phyloP scores from a whole-genome alignment of 2,888 invertebrate genomes.

The Branchipolynoe longqiensis region DNA sequence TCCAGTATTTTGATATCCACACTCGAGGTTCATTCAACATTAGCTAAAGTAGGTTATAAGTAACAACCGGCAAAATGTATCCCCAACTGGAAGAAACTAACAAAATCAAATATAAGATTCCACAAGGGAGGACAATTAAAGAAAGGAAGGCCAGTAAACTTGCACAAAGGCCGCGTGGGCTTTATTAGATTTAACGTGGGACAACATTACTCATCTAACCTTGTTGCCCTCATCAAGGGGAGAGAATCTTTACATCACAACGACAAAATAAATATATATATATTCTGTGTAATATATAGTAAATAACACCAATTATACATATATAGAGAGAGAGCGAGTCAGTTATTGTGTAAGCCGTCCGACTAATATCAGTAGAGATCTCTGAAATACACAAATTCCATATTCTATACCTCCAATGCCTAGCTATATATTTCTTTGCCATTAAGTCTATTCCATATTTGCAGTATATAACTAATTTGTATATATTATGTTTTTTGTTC shows the following conservation, averaged over 20 bases:
- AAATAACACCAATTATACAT: conserved; percentile 47
- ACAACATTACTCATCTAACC: conserved; percentile 42
- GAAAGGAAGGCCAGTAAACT: conserved; percentile 5
- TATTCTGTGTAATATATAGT: conserved; percentile 50
- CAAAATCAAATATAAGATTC: too few species aligned
- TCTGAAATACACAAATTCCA: conserved; percentile 5
- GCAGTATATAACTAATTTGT: not conserved
- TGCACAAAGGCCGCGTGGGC: conserved; percentile 48
- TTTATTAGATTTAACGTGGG: conserved; percentile 30
- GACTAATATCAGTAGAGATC: conserved; percentile 12
- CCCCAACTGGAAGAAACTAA: too few species aligned
- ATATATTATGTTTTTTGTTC: not conserved
- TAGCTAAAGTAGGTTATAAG: too few species aligned
- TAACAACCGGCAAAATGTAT: too few species aligned
- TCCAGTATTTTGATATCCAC: too few species aligned
- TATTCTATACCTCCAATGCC: conserved; percentile 1
- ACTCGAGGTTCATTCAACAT: too few species aligned
- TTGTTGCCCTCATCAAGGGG: conserved; percentile 35
- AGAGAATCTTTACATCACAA: conserved; percentile 44
- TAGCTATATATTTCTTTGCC: not conserved
- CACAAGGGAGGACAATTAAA: too few species aligned
- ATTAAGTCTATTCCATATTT: conserved; percentile 38
- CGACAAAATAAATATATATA: conserved; percentile 51
- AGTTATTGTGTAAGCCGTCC: conserved; percentile 17
- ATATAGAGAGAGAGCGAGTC: conserved; percentile 32